phyloP scores from a whole-genome alignment of 2,888 invertebrate genomes.

The Hirtodrosophila trivittata region DNA sequence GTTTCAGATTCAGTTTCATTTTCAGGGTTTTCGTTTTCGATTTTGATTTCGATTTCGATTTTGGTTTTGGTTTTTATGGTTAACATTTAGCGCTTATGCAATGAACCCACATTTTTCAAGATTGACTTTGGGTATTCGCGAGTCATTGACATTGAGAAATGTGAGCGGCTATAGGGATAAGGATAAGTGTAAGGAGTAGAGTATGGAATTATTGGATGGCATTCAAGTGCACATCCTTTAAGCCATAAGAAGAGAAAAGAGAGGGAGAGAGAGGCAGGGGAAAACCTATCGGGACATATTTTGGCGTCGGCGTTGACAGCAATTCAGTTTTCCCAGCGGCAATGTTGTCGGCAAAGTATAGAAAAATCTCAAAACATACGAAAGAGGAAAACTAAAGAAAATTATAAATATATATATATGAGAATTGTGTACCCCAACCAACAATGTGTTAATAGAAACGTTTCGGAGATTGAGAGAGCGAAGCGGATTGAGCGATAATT shows the following conservation, averaged over 20 bases:
- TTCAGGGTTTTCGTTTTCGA: slow-evolving; percentile 1
- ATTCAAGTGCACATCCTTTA: slow-evolving; percentile 62
- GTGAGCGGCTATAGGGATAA: background rate
- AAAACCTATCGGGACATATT: slow-evolving; percentile 25
- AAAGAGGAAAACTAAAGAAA: slow-evolving; percentile 11
- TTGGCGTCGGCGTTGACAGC: slow-evolving; percentile 62
- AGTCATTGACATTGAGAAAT: slow-evolving; percentile 48
- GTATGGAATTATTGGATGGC: slow-evolving; percentile 47
- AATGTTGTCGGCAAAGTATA: slow-evolving; percentile 58
- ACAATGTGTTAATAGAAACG: slow-evolving; percentile 77
- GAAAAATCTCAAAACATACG: slow-evolving; percentile 13
- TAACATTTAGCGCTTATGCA: slow-evolving; percentile 45
- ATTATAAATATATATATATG: slow-evolving; percentile 34
- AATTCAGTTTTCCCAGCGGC: slow-evolving; percentile 54
- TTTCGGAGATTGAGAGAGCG: slow-evolving; percentile 43
- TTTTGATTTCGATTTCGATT: background rate
- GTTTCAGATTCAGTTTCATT: background rate
- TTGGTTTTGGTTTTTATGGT: slow-evolving; percentile 2
- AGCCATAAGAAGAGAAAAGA: slow-evolving; percentile 17
- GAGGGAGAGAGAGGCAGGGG: background rate
- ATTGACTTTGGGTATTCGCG: slow-evolving; percentile 18
- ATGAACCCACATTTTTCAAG: slow-evolving; percentile 18
- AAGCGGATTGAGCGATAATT: slow-evolving; percentile 57
- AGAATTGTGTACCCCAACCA: slow-evolving; percentile 28
- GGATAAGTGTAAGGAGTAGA: background rate